phyloP scores from a whole-genome alignment of 2,888 invertebrate genomes.

The Tenthredo notha region DNA sequence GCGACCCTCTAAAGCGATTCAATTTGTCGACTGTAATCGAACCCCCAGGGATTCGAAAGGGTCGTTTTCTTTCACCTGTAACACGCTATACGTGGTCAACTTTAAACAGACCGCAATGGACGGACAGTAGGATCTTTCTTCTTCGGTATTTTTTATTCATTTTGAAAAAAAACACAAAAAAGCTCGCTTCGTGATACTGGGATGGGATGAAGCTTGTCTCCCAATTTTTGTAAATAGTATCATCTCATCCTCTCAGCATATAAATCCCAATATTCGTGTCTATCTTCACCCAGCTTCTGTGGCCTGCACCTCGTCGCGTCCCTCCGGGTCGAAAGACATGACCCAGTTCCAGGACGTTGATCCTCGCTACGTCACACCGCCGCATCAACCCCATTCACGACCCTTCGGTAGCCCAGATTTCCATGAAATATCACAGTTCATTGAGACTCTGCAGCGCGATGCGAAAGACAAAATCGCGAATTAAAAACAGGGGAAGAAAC shows the following conservation, averaged over 20 bases:
- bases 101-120: not conserved
- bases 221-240: no score
- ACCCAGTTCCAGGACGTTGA: conserved; percentile 74
- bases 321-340: conserved; percentile 65
- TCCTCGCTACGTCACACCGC: conserved; percentile 73
- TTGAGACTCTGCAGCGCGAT: conserved; percentile 64
- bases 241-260: not conserved
- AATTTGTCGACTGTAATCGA: conserved; percentile 14
- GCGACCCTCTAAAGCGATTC: conserved; percentile 6
- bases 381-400: conserved; percentile 74
- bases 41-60: not conserved
- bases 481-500: no score
- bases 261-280: not conserved
- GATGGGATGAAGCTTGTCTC: not conserved
- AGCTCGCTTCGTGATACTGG: not conserved
- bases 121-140: not conserved
- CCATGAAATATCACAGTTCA: conserved; percentile 75
- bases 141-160: not conserved
- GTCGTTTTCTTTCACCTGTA: not conserved
- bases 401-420: conserved; percentile 72
- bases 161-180: no score
- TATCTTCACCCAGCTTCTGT: not conserved
- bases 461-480: not conserved
- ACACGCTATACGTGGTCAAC: not conserved
- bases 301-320: conserved; percentile 53